Base-by-base conservation (phyloP, 2,113 vertebrate species). In the Forbesichthys agassizii region DNA sequence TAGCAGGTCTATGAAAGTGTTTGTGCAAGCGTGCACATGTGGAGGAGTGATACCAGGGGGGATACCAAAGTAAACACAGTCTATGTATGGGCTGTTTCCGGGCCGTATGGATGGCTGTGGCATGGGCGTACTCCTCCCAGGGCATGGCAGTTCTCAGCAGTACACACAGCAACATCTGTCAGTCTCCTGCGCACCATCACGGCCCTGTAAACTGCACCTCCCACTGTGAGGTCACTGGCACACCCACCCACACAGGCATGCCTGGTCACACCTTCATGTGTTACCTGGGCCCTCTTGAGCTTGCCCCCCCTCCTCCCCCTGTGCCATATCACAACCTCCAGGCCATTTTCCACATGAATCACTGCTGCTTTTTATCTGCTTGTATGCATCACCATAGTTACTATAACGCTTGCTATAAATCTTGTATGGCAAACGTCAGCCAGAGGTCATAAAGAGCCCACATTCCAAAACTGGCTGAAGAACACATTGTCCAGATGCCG, bases 11-110 rank as follows among this genome's bases (percentile, higher is more conserved):
- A 11, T 51, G 47, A 61, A 48, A 42, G 67, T 69, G 67, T 60
- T 16, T 48, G 47, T 53, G 56, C 14, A 55, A 54, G 64, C 49
- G 13, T 46, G 56, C 57, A 56, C 51, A 48, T n/a, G 64, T 42
- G 20, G 14, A 14, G 13, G 20, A 54, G 65, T 57, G 33, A 9
- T 66, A 49, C 36, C 14, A 52, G 18, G 2, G 3, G 57, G 59
- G 51, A 48, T 20, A 12, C 54, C 46, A 11, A 63, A 49, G 66
- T 68, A 81, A 88, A 88, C 69, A 78, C 11, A 65, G n/a, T 9
- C 77, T 84, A 83, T 88, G 81, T 86, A 55, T 78, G 75, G 73
- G n/a, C 48, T 53, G 72, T 69, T 83, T 90, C 82, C 72, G 74
- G 55, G 36, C 36, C 49, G 65, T 16, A 42, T 76, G 82, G 73